Conservation (phyloP, 2,113 vertebrate species). For the Cnemophilus loriae region DNA sequence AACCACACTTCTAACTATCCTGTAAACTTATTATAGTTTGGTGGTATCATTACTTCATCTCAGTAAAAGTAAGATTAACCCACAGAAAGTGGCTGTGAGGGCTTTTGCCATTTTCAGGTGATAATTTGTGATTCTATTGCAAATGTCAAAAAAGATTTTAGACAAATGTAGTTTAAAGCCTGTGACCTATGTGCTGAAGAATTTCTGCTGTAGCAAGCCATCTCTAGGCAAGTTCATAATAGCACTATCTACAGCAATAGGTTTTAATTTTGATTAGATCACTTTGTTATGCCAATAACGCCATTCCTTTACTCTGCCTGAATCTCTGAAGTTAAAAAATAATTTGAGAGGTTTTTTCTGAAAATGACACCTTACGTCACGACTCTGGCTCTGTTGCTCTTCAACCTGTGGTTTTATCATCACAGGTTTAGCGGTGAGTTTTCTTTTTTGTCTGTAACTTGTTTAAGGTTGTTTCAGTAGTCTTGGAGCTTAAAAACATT, state of each 20-base stretch:
- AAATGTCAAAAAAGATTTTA: not conserved
- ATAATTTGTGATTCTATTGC: not conserved
- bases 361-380: not conserved
- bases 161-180: not conserved
- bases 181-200: not conserved
- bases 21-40: not conserved
- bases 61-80: not conserved
- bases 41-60: not conserved
- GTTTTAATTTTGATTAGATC: not conserved
- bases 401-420: not conserved
- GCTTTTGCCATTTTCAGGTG: not conserved
- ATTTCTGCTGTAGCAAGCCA: not conserved
- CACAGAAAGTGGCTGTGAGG: not conserved
- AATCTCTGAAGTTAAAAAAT: not conserved
- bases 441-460: not conserved
- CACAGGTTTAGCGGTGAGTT: not conserved
- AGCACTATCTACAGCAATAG: fast-evolving
- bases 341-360: not conserved
- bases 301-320: not conserved
- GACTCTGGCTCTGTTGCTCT: not conserved
- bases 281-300: not conserved
- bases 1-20: not conserved
- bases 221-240: not conserved
- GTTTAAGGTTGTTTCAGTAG: not conserved
- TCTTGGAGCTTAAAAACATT: not conserved